Evolutionary conservation across 2,797 vertebrate genomes (phyloP).

Genomic region (Crocidura indochinensis): DNA sequence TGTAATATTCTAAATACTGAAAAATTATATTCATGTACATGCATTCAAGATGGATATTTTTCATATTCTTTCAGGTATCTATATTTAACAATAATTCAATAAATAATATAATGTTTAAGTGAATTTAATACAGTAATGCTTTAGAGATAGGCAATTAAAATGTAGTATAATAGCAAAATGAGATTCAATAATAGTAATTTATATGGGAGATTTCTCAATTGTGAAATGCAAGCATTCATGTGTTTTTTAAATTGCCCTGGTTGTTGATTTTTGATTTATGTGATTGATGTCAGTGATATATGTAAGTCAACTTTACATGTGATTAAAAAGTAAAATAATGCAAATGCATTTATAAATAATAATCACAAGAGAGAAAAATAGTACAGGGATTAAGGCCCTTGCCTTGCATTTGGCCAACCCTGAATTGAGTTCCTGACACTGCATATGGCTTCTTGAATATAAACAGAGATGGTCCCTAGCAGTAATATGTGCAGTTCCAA

Average conservation of each 20-base stretch:
- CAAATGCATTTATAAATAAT: too few relatives aligned
- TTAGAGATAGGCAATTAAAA: constrained; percentile 32
- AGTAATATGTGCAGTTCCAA: too few relatives aligned
- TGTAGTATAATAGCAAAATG: background rate
- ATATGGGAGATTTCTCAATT: background rate
- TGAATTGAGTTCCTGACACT: too few relatives aligned
- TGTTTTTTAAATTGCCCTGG: background rate
- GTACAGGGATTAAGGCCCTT: too few relatives aligned
- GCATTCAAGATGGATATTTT: background rate
- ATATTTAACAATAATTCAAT: background rate
- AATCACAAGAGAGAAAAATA: too few relatives aligned
- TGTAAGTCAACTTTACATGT: background rate
- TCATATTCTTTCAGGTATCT: background rate
- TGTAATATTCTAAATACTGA: too few relatives aligned
- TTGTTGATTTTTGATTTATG: background rate
- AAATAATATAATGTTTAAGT: background rate
- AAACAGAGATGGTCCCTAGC: too few relatives aligned
- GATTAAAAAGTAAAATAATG: background rate
- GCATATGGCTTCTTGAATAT: too few relatives aligned
- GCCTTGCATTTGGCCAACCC: too few relatives aligned
- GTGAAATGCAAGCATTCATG: background rate
- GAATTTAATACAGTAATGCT: background rate
- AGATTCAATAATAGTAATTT: background rate
- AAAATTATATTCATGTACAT: background rate
- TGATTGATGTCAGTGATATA: constrained; percentile 19